Base-by-base conservation (phyloP, 2,113 vertebrate species). In the Megaleporinus macrocephalus region DNA sequence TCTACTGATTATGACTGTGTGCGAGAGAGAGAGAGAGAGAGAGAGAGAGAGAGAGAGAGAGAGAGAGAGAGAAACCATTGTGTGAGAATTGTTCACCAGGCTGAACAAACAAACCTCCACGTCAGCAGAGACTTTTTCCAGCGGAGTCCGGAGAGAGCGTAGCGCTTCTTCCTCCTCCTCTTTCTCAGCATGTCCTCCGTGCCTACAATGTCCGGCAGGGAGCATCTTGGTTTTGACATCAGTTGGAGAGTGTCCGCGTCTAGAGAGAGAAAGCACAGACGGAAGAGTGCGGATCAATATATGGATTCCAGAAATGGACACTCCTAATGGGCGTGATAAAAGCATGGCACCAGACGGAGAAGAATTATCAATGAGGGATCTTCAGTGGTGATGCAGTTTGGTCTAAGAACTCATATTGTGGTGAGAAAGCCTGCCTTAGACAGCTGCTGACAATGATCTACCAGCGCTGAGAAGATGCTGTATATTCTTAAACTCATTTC, bases 161-260 rank as follows among this genome's bases (percentile, higher is more conserved):
- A 97, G 80, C 95, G 88, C 29, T 92, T 95, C 88, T 89, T 92
- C 78, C 83, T 91, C 80, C 90, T 90, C 80, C 83, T 91, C 80
- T 74, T 93, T 66, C 88, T 91, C 78, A 95, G 88, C 84, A 93
- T 90, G 81, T 95, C 94, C 0, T 95, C 94, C 0, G 86, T 78
- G 0, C 95, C 94, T 6, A 96, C 84, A 26, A 97, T 91, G 13
- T 98, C 96, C 0, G 96, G 96, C 27, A 98, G 92, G 2, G 96
- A 96, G 86, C 96, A 98, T 41, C 96, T 94, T 0, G 95, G 96
- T 14, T 86, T 93, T 0, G 73, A 87, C 96, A 98, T 97, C 83
- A 96, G 92, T 20, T 84, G 88, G 18, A 96, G 0, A 0, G 96
- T 98, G 61, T 36, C 77, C 0, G 0, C 0, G 78, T 98, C 96